Percentiles rank a stretch among this genome's conserved stretches.
These are phyloP conservation scores for Notechis scutatus DNA, from an alignment of 2,113 vertebrate species.

Conservation along the genomic window DNA sequence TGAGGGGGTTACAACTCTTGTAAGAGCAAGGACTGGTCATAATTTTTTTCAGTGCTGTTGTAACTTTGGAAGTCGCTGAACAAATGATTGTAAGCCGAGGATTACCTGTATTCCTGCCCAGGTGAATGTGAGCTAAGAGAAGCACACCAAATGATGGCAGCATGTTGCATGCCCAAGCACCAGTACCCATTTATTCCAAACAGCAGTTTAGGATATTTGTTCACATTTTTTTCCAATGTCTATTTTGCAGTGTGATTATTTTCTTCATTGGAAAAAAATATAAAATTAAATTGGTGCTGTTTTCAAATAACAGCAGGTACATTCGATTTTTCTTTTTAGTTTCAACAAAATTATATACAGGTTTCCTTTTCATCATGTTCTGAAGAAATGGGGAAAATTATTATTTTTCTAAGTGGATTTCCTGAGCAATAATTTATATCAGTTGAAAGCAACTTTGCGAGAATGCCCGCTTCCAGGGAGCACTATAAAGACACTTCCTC, in stretches of 20 bases:
- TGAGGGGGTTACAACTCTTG: neutral
- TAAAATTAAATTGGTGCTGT: too few species aligned
- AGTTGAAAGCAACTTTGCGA: neutral
- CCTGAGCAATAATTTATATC: neutral
- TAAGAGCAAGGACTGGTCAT: neutral
- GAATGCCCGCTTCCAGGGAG: neutral
- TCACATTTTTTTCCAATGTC: neutral
- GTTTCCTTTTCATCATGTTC: neutral
- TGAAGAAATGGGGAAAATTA: neutral
- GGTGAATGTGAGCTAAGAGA: neutral
- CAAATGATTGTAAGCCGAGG: neutral
- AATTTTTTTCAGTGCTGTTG: neutral
- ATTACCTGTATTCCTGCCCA: neutral
- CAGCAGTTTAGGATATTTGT: constrained; percentile 1
- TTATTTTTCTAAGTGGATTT: constrained; percentile 3
- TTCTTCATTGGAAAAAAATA: neutral
- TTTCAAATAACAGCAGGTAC: neutral
- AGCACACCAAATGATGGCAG: neutral
- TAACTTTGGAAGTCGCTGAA: neutral
- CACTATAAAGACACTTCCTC: neutral
- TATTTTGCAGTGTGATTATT: neutral
- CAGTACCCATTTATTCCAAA: neutral
- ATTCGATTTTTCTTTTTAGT: constrained; percentile 1
- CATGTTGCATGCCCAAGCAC: neutral
- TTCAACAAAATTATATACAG: neutral